These are phyloP conservation scores for Eurypyga helias DNA, from an alignment of 2,113 vertebrate species.

Conservation along the genomic window DNA sequence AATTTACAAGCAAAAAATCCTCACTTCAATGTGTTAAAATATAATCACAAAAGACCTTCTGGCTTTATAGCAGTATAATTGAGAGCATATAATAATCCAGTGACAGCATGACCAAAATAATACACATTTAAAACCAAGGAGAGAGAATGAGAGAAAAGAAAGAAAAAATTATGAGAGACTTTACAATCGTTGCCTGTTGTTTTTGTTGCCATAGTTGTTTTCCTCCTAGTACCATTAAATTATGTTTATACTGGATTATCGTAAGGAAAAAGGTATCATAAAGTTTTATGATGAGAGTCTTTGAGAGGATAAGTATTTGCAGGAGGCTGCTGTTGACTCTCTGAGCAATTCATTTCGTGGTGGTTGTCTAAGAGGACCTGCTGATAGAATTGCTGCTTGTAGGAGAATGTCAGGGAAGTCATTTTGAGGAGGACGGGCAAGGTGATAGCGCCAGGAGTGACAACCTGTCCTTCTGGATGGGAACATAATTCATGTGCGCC, in stretches of 20 bases:
- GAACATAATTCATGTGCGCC: background rate
- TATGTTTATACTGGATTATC: background rate
- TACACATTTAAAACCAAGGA: background rate
- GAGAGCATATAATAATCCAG: background rate
- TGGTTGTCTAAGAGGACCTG: background rate
- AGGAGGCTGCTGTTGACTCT: background rate
- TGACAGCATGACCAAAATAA: background rate
- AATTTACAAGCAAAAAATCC: background rate
- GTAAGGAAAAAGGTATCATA: background rate
- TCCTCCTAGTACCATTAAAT: background rate
- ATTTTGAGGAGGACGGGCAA: background rate
- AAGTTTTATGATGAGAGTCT: background rate
- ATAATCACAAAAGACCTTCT: background rate
- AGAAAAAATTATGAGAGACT: background rate
- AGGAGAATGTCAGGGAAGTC: background rate
- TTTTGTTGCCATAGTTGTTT: background rate
- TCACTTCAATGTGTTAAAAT: background rate
- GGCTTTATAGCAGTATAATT: background rate
- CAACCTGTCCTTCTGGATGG: background rate
- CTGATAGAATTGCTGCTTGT: background rate
- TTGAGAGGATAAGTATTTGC: background rate
- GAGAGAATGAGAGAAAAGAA: background rate
- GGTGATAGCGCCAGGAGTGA: background rate
- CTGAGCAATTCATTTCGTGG: background rate
- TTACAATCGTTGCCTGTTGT: background rate